Evolutionary conservation across 1,140 invertebrate species (phyloP).

Genomic region (Andricus grossulariae): DNA sequence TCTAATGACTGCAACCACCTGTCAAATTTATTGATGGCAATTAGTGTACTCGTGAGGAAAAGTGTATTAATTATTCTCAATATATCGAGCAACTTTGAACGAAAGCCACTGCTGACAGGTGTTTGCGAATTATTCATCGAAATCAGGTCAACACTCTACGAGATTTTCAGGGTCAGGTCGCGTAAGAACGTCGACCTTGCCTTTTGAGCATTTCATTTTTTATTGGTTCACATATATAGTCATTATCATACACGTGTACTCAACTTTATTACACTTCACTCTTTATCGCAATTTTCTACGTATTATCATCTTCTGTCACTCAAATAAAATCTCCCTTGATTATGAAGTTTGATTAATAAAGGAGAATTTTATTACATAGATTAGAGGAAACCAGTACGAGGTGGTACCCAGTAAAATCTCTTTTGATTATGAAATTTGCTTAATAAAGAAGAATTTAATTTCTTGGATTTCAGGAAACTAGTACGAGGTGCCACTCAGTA

Average conservation of each 20-base stretch:
- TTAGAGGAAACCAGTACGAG: no score
- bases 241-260: constrained; percentile 10
- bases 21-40: constrained; percentile 52
- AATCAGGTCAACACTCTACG: constrained; percentile 31
- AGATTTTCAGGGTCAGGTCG: constrained; percentile 35
- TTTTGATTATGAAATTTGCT: no score
- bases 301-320: not conserved
- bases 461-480: no score
- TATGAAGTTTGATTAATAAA: not conserved
- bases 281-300: not conserved
- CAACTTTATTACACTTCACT: constrained; percentile 14
- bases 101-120: constrained; percentile 19
- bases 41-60: constrained; percentile 41
- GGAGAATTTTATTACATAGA: not conserved
- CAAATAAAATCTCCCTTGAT: not conserved
- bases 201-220: constrained; percentile 27
- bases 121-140: constrained; percentile 33
- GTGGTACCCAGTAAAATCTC: no score
- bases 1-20: constrained; percentile 40
- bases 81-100: not conserved
- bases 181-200: constrained; percentile 29
- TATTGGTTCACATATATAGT: constrained; percentile 6
- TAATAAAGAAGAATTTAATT: no score
- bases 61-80: constrained; percentile 41
- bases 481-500: no score